These are phyloP conservation scores for Pogonocichla stellata DNA, from an alignment of 2,113 vertebrate species.

Conservation along the genomic window DNA sequence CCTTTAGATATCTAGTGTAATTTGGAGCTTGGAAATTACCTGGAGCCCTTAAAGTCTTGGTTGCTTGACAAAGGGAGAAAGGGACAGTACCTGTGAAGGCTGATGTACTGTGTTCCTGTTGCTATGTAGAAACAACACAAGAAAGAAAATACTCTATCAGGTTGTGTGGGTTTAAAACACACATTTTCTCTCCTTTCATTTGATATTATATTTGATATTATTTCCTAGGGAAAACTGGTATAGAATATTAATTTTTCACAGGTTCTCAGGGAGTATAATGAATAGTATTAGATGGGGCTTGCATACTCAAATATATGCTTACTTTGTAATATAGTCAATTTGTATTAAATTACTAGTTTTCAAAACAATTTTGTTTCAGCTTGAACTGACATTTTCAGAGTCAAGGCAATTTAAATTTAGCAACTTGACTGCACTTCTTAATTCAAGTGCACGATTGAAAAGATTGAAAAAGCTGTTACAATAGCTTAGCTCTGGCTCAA, in stretches of 20 bases:
- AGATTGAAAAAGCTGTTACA: slow-evolving; percentile 54
- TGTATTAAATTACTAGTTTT: slow-evolving; percentile 65
- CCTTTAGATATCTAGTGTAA: background rate
- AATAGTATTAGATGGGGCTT: background rate
- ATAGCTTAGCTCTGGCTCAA: slow-evolving; percentile 30
- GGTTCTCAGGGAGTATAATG: slow-evolving; percentile 29
- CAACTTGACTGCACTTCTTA: slow-evolving; percentile 61
- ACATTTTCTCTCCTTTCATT: background rate
- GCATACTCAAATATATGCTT: slow-evolving; percentile 49
- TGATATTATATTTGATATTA: background rate
- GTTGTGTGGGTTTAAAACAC: background rate
- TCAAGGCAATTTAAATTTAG: slow-evolving; percentile 63
- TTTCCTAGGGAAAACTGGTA: background rate
- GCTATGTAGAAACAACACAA: background rate
- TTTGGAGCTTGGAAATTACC: background rate
- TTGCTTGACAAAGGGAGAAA: background rate
- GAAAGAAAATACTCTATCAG: background rate
- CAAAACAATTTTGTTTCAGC: slow-evolving; percentile 62
- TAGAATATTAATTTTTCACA: slow-evolving; percentile 38
- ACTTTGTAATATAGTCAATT: slow-evolving; percentile 44
- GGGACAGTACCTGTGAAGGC: background rate
- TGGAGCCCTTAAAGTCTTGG: background rate
- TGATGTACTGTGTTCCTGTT: background rate
- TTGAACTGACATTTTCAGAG: slow-evolving; percentile 63
- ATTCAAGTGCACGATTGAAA: slow-evolving; percentile 52